These are phyloP conservation scores for Brachyistius frenatus DNA, from an alignment of 2,113 vertebrate species.

Conservation along the genomic window DNA sequence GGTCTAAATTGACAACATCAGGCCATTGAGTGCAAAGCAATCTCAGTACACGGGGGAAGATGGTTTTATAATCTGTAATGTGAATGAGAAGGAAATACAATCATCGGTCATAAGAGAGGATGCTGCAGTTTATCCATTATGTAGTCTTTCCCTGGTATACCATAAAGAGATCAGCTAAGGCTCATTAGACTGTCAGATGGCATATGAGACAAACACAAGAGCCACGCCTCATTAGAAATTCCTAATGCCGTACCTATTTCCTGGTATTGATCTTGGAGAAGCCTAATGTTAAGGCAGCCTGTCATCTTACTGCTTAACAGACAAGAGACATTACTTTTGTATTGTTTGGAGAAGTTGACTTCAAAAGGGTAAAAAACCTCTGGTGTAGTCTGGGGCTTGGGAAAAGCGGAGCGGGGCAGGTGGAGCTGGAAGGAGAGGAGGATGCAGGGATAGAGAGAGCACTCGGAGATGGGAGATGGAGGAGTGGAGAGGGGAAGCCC, in stretches of 20 bases:
- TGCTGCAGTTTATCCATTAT: conserved; percentile 59
- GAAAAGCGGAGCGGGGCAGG: conserved; percentile 65
- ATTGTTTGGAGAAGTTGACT: conserved; percentile 79
- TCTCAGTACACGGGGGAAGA: conserved; percentile 15
- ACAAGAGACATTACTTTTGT: conserved; percentile 69
- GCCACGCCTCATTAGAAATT: conserved; percentile 50
- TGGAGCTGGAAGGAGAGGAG: conserved; percentile 57
- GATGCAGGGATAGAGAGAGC: conserved; percentile 57
- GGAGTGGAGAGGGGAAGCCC: conserved; percentile 76
- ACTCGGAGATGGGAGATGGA: conserved; percentile 65
- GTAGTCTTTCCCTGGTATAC: conserved; percentile 47
- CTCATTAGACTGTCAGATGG: conserved; percentile 70
- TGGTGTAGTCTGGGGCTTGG: conserved; percentile 64
- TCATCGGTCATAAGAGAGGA: conserved; percentile 50
- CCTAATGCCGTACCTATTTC: conserved; percentile 67
- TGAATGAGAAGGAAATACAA: conserved; percentile 68
- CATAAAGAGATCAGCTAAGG: conserved; percentile 57
- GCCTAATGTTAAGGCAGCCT: conserved; percentile 56
- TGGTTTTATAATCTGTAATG: conserved; percentile 66
- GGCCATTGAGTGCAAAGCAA: conserved; percentile 43
- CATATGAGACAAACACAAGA: conserved; percentile 39
- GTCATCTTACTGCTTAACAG: conserved; percentile 62
- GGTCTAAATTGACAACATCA: conserved; percentile 62
- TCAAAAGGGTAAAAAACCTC: conserved; percentile 76
- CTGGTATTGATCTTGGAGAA: conserved; percentile 65